A percentile compares a stretch with the other conserved stretches of the same genome.
Conservation (phyloP, 2,797 vertebrate genomes). For the Paedocypris micromegethes region DNA sequence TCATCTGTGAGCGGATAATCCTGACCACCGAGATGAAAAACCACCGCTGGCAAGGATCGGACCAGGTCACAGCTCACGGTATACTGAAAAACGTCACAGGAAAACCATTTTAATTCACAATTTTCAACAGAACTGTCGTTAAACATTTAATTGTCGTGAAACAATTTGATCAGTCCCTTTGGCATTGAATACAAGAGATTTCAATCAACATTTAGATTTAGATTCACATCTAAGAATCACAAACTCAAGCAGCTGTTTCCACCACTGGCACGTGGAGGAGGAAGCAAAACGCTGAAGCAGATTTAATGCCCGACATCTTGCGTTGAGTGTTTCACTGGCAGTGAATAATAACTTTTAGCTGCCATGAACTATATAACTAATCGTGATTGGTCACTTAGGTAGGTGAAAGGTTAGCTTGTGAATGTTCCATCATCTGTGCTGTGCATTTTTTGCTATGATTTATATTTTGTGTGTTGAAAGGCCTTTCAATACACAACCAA, state of each 20-base stretch:
- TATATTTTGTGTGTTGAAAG: no score
- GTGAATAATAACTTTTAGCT: no score
- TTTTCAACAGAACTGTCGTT: not conserved
- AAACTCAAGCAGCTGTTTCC: conserved; percentile 17
- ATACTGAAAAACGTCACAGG: conserved; percentile 65
- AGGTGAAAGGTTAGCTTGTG: no score
- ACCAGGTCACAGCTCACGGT: conserved; percentile 81
- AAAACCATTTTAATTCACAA: not conserved
- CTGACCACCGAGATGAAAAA: conserved; percentile 84
- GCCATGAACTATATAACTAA: no score
- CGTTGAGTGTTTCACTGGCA: not conserved
- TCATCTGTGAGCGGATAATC: conserved; percentile 74
- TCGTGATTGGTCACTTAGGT: no score
- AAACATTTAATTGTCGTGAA: not conserved
- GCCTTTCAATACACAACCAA: no score
- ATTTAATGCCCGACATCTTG: not conserved
- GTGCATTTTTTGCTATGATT: no score
- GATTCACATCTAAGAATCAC: conserved; percentile 1
- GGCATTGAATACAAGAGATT: not conserved
- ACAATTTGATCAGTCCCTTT: not conserved
- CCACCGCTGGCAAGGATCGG: conserved; percentile 79
- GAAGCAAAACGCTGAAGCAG: conserved; percentile 15
- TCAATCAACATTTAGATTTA: conserved; percentile 10
- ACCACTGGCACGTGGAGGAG: not conserved
- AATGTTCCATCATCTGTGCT: no score